Conservation (phyloP, 2,113 vertebrate species). For the Xyliphius kryptos region DNA sequence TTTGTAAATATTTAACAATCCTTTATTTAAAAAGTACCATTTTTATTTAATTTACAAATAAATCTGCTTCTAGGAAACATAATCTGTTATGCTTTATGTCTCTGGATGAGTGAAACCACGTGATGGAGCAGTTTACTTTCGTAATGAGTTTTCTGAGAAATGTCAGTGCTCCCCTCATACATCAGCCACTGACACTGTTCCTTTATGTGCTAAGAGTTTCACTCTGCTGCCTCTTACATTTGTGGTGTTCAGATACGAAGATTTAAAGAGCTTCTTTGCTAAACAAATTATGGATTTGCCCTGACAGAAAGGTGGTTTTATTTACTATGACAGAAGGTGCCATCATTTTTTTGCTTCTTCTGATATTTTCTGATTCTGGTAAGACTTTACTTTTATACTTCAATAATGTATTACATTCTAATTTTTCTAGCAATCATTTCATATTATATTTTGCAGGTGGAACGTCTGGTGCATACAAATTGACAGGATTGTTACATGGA, state of each 20-base stretch:
- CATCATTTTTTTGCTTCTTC: constrained; percentile 14
- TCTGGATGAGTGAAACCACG: constrained; percentile 11
- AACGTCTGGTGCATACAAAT: neutral
- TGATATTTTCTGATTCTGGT: constrained; percentile 17
- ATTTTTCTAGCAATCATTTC: no score
- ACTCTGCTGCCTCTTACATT: neutral
- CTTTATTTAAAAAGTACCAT: neutral
- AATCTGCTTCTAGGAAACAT: no score
- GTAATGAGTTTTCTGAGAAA: neutral
- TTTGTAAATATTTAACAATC: neutral
- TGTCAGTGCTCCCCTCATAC: neutral
- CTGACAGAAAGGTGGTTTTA: neutral
- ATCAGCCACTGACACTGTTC: no score
- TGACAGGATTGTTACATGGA: constrained; percentile 7
- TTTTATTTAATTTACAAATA: no score
- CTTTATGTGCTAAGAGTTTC: neutral
- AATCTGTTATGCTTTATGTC: no score
- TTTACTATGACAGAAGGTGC: constrained; percentile 20
- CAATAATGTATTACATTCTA: neutral
- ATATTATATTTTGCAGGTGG: constrained; percentile 3
- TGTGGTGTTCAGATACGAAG: neutral
- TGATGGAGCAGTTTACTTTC: constrained; percentile 4
- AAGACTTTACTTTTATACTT: neutral
- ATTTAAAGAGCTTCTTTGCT: neutral
- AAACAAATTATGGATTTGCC: neutral